Base-by-base conservation (phyloP, 2,888 invertebrate species). In the Ellobium chinense region DNA sequence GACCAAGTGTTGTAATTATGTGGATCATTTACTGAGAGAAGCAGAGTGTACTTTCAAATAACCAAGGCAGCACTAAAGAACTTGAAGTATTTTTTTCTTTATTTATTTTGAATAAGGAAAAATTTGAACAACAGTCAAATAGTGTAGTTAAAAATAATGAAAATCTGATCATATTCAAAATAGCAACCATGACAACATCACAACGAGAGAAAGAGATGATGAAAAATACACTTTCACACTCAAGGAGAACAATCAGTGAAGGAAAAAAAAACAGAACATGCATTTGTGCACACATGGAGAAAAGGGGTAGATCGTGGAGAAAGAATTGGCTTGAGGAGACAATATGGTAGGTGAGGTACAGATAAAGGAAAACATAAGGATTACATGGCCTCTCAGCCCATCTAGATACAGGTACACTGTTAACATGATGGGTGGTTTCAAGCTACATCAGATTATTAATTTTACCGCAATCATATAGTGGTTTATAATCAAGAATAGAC, bases 91-190 rank as follows among this genome's bases (percentile, higher is more conserved):
- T 78, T 24, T 69, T 58, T 58, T 73, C 36, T 54, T 29, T 54
- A n/a, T 79, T 73, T 56, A 65, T 72, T 72, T 72, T 66, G 18
- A 79, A 79, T 79, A 79, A 79, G 65, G 79, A 79, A 79, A 70
- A 65, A 72, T 73, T 73, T 65, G 36, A 79, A 79, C 73, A 79
- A 79, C 79, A 73, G 73, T 79, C 73, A 79, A 79, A 69, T 58
- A 79, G 73, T 79, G 70, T 78, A 78, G 70, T 70, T 78, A 78
- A 78, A 66, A 79, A 79, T 79, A 79, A 79, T 73, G 66, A 79
- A 79, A 79, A 66, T 78, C 62, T 78, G 76, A 78, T 78, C 60
- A 72, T 79, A 79, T 73, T 37, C 73, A 73, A 78, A 68, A 73
- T 73, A 79, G 79, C 79, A 72, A 73, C 60, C 73, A 73, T 79